Evolutionary conservation across 53 echinoderm and acorn worm genomes (phyloP).

Genomic region (Crossaster papposus): DNA sequence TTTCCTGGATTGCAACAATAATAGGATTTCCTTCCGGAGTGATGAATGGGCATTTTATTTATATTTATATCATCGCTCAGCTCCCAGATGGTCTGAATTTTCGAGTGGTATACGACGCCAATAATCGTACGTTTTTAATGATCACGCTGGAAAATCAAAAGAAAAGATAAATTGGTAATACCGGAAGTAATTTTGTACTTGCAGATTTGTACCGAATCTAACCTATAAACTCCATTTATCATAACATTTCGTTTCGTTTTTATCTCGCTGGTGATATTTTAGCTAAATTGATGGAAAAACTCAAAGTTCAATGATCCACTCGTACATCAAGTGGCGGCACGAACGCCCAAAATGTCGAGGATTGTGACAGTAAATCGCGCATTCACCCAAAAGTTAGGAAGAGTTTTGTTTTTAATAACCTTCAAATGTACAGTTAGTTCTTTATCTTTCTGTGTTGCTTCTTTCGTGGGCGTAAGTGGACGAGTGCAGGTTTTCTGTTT

Average conservation of each 20-base stretch:
- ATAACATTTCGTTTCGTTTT: neutral
- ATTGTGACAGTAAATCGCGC: constrained; percentile 4
- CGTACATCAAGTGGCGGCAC: neutral
- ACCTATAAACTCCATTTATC: neutral
- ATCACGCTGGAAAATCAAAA: neutral
- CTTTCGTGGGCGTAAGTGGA: no score
- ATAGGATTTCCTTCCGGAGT: neutral
- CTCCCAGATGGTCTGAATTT: neutral
- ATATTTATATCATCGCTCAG: neutral
- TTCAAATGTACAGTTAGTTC: neutral
- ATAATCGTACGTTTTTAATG: neutral
- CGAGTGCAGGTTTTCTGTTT: neutral
- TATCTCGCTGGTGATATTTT: neutral
- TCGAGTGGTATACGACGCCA: neutral
- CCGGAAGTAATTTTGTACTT: neutral
- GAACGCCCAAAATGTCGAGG: neutral
- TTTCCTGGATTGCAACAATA: neutral
- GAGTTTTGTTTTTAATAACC: neutral
- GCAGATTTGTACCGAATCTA: neutral
- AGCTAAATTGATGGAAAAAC: neutral
- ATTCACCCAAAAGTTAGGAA: constrained; percentile 10
- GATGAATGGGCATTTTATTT: neutral
- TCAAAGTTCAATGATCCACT: neutral
- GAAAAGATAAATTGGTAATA: neutral
- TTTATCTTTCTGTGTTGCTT: neutral